A percentile compares a stretch with the other conserved stretches of the same genome.
Conservation (phyloP, 2,113 vertebrate species). For the Columba janthina region DNA sequence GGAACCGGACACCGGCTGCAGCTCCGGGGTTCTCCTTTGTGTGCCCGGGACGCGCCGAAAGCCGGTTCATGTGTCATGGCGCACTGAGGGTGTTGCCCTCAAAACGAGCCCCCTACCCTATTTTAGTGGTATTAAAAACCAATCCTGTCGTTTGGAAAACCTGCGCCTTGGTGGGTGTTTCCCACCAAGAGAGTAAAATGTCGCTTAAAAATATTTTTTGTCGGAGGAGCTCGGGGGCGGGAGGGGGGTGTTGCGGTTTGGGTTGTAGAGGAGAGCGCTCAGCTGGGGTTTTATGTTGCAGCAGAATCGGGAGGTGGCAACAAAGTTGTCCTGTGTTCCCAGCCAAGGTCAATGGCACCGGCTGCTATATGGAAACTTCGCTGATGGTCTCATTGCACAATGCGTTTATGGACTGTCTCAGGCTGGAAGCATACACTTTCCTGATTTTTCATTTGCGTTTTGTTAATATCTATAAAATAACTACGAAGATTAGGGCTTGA, state of each 20-base stretch:
- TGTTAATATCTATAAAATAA: not conserved
- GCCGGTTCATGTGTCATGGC: not conserved
- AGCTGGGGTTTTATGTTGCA: not conserved
- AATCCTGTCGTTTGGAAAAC: fast-evolving
- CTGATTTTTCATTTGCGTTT: not conserved
- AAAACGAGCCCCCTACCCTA: too few species aligned
- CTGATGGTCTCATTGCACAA: not conserved
- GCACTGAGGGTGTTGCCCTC: not conserved
- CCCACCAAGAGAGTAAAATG: fast-evolving
- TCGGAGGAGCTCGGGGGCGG: not conserved
- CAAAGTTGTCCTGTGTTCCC: not conserved
- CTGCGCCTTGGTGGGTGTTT: not conserved
- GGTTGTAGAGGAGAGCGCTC: not conserved
- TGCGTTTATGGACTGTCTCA: fast-evolving
- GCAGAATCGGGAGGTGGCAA: not conserved
- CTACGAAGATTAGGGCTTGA: not conserved
- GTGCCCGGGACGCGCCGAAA: not conserved
- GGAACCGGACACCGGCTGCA: fast-evolving
- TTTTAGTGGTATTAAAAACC: too few species aligned
- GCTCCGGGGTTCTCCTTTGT: fast-evolving
- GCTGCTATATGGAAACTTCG: not conserved
- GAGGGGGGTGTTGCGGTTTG: not conserved
- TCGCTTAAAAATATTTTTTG: not conserved
- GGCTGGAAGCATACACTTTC: not conserved
- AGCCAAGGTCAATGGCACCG: slow-evolving; percentile 40